Percentiles rank a stretch among this genome's conserved stretches.
These are phyloP conservation scores for Hyles lineata DNA, from an alignment of 2,888 invertebrate species.

Conservation along the genomic window DNA sequence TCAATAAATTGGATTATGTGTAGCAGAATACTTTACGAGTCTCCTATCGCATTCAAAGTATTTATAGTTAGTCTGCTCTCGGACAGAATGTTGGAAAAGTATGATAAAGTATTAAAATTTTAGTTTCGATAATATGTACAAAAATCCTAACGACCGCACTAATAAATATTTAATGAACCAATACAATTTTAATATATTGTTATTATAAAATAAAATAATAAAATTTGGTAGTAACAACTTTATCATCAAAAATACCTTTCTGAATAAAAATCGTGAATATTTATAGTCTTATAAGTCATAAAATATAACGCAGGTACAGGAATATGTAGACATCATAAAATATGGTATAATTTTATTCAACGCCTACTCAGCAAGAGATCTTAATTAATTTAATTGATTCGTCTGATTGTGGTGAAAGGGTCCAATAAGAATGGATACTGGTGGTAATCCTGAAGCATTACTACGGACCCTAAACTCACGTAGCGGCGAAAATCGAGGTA, in stretches of 20 bases:
- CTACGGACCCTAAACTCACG: slow-evolving; percentile 40
- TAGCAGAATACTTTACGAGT: slow-evolving; percentile 4
- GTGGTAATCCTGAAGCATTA: slow-evolving; percentile 34
- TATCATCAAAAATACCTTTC: too few species aligned
- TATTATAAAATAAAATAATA: too few species aligned
- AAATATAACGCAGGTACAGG: not conserved
- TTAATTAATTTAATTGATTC: slow-evolving; percentile 50
- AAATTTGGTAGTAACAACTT: not conserved
- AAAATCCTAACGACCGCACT: too few species aligned
- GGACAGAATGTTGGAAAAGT: too few species aligned
- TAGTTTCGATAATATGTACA: too few species aligned
- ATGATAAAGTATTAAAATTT: too few species aligned
- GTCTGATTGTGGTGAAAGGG: slow-evolving; percentile 49
- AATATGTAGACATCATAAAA: slow-evolving; percentile 8
- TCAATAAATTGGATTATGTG: slow-evolving; percentile 43
- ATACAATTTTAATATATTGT: too few species aligned
- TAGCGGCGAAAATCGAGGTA: not conserved
- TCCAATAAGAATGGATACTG: slow-evolving; percentile 49
- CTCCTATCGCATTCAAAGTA: not conserved
- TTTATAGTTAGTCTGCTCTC: not conserved
- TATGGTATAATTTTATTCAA: not conserved
- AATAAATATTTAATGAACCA: too few species aligned
- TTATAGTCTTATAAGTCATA: not conserved
- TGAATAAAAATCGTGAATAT: not conserved
- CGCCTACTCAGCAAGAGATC: slow-evolving; percentile 42